These are phyloP conservation scores for Galaxea fascicularis DNA, from an alignment of 92 coral and sea anemone genomes.

Conservation along the genomic window DNA sequence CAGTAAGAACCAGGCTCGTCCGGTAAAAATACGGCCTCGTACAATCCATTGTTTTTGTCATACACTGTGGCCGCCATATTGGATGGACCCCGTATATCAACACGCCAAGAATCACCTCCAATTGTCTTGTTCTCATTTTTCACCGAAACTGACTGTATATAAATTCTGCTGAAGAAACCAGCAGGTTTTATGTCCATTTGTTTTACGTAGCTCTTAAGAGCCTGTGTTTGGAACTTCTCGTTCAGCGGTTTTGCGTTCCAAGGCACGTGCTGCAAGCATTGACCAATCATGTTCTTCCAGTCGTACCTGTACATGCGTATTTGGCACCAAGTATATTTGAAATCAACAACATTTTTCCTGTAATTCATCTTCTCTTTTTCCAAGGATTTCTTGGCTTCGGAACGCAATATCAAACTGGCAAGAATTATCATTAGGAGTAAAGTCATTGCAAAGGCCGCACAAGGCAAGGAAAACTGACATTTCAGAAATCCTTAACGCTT, in stretches of 20 bases:
- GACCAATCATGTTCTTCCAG: constrained; percentile 69
- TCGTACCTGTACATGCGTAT: constrained; percentile 77
- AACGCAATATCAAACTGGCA: not conserved
- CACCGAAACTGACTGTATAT: constrained; percentile 70
- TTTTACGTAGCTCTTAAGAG: constrained; percentile 50
- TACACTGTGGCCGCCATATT: constrained; percentile 75
- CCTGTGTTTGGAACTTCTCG: constrained; percentile 49
- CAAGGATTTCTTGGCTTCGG: constrained; percentile 29
- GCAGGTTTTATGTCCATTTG: constrained; percentile 65
- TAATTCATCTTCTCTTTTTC: constrained; percentile 32
- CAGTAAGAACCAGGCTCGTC: constrained; percentile 75
- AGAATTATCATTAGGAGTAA: not conserved
- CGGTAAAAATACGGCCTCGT: constrained; percentile 76
- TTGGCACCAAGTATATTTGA: constrained; percentile 71
- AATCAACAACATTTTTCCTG: constrained; percentile 40
- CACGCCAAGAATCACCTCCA: constrained; percentile 88
- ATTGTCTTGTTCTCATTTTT: constrained; percentile 50
- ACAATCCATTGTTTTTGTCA: constrained; percentile 75
- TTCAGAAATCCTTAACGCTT: not conserved
- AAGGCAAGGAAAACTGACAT: constrained; percentile 20
- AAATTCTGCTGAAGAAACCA: constrained; percentile 57
- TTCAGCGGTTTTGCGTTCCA: constrained; percentile 52
- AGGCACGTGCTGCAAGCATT: constrained; percentile 48
- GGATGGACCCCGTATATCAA: constrained; percentile 79
- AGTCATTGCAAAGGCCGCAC: constrained; percentile 17